A percentile compares a stretch with the other conserved stretches of the same genome.
Evolutionary conservation across 2,888 invertebrate species (phyloP).

Genomic region (Tipula unca): DNA sequence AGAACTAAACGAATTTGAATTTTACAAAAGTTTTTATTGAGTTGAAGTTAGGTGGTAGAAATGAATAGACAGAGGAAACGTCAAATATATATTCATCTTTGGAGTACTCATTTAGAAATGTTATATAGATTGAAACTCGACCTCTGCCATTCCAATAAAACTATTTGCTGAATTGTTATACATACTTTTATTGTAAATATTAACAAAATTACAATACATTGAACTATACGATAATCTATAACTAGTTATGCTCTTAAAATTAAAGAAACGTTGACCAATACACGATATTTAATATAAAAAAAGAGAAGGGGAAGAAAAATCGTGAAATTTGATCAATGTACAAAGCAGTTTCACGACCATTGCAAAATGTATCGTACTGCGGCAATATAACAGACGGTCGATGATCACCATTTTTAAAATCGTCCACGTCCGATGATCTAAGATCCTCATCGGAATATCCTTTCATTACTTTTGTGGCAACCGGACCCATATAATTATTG

Average conservation of each 20-base stretch:
- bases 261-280: conserved; percentile 80
- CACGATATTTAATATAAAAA: conserved; percentile 80
- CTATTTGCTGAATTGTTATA: background rate
- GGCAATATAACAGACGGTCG: conserved; percentile 60
- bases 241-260: conserved; percentile 23
- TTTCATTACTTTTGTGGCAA: conserved; percentile 83
- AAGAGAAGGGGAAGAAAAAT: conserved; percentile 84
- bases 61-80: too few relatives aligned
- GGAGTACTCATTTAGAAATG: too few relatives aligned
- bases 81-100: too few relatives aligned
- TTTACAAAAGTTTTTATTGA: too few relatives aligned
- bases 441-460: conserved; percentile 82
- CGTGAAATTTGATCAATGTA: conserved; percentile 82
- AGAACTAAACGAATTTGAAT: too few relatives aligned
- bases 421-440: conserved; percentile 52
- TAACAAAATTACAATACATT: background rate
- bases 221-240: background rate
- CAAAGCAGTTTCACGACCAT: conserved; percentile 67
- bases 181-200: background rate
- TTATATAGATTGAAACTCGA: too few relatives aligned
- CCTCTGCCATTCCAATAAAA: background rate
- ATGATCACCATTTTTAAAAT: conserved; percentile 55
- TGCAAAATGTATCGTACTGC: conserved; percentile 78
- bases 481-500: conserved; percentile 77
- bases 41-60: too few relatives aligned